Percentiles rank a stretch among this genome's conserved stretches.
Evolutionary conservation across 2,797 vertebrate species (phyloP).

Genomic region (Hippocampus kuda): DNA sequence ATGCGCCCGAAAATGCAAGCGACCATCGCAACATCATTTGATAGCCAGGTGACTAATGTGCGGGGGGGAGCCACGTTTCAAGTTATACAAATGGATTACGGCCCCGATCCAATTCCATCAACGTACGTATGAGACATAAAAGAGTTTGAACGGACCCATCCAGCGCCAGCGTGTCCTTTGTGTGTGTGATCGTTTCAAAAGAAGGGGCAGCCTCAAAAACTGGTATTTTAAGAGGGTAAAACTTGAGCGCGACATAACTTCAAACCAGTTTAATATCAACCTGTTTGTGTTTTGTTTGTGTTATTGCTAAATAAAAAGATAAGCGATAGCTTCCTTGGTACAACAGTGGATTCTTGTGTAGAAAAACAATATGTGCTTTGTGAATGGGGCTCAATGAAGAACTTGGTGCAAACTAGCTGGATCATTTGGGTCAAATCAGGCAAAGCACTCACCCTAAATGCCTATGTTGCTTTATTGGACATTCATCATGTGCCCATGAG

Average conservation of each 20-base stretch:
- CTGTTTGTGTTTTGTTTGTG: not conserved
- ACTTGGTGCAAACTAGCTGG: not conserved
- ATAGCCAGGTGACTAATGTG: not conserved
- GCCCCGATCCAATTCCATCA: not conserved
- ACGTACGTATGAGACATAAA: not conserved
- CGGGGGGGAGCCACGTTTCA: not conserved
- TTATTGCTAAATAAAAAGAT: too few species aligned
- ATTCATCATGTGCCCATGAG: not conserved
- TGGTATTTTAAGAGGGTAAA: too few species aligned
- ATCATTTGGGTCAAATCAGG: not conserved
- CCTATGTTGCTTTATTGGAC: not conserved
- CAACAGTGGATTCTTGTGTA: not conserved
- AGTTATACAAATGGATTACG: not conserved
- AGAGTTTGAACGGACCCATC: not conserved
- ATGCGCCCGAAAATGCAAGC: conserved; percentile 14
- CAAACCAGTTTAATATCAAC: not conserved
- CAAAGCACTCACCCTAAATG: not conserved
- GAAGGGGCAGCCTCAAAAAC: too few species aligned
- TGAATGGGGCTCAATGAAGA: not conserved
- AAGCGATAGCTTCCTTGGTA: too few species aligned
- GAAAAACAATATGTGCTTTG: not conserved
- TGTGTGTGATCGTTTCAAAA: not conserved
- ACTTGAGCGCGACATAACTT: not conserved
- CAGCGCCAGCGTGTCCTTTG: not conserved
- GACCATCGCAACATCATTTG: not conserved